Evolutionary conservation across 1,140 invertebrate species (phyloP).

Genomic region (Panonychus citri): DNA sequence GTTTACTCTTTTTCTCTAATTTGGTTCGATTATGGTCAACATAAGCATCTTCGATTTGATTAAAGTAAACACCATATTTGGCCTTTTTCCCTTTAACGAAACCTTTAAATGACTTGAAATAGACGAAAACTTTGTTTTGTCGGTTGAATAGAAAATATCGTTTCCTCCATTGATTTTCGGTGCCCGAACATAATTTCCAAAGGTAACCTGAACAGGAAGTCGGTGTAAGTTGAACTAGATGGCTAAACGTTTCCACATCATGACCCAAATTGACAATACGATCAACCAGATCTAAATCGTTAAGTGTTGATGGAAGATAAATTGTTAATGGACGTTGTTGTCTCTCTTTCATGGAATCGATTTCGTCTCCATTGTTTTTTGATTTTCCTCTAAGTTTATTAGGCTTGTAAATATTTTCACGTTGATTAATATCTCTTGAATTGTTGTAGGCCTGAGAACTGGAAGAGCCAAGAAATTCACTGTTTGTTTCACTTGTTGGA

Average conservation of each 20-base stretch:
- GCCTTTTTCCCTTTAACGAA: slow-evolving; percentile 6
- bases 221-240: slow-evolving; percentile 1
- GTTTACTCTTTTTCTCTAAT: slow-evolving; percentile 43
- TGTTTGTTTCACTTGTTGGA: neutral
- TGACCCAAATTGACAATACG: slow-evolving; percentile 5
- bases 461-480: neutral
- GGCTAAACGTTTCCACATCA: neutral
- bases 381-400: too few species aligned
- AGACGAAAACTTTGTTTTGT: slow-evolving; percentile 6
- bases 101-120: slow-evolving; percentile 2
- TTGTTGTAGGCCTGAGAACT: too few species aligned
- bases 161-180: slow-evolving; percentile 6
- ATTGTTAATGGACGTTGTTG: slow-evolving; percentile 8
- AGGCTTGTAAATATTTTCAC: too few species aligned
- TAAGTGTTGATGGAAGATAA: slow-evolving; percentile 2
- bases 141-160: slow-evolving; percentile 10
- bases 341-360: neutral
- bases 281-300: slow-evolving; percentile 3
- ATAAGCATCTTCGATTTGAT: slow-evolving; percentile 74
- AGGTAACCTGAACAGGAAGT: slow-evolving; percentile 7
- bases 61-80: slow-evolving; percentile 7
- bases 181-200: slow-evolving; percentile 2
- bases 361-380: too few species aligned
- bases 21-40: slow-evolving; percentile 44
- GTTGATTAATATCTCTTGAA: too few species aligned